Evolutionary conservation across 2,113 vertebrate species (phyloP).

Genomic region (Nanorana parkeri): DNA sequence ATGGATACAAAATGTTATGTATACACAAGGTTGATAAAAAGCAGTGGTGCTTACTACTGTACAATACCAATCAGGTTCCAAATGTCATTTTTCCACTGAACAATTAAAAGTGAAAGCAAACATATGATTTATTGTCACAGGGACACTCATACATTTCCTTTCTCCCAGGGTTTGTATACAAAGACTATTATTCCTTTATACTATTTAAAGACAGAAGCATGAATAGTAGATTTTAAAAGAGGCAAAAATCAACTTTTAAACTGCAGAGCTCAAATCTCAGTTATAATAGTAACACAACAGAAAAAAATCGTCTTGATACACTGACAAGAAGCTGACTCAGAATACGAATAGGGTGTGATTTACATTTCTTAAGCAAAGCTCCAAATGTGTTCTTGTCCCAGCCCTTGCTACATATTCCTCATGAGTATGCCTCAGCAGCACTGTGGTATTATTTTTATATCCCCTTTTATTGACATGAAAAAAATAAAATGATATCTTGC

Average conservation of each 20-base stretch:
- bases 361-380: conserved; percentile 34
- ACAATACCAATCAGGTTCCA: no score
- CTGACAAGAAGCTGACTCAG: conserved; percentile 24
- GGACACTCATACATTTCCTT: no score
- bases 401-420: conserved; percentile 34
- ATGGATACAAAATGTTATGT: no score
- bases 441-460: conserved; percentile 29
- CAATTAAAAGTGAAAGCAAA: no score
- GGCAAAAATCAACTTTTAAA: background rate
- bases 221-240: no score
- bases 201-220: no score
- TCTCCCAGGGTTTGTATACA: no score
- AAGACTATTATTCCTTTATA: no score
- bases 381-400: conserved; percentile 33
- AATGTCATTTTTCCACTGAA: no score
- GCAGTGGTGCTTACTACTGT: no score
- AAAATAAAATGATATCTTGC: conserved; percentile 34
- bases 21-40: no score
- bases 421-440: conserved; percentile 19
- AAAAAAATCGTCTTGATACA: conserved; percentile 8
- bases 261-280: background rate
- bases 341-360: conserved; percentile 25
- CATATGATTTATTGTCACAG: no score
- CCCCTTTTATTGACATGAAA: conserved; percentile 29
- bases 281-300: conserved; percentile 17